Conservation (phyloP, 2,113 vertebrate genomes). For the Sander lucioperca region DNA sequence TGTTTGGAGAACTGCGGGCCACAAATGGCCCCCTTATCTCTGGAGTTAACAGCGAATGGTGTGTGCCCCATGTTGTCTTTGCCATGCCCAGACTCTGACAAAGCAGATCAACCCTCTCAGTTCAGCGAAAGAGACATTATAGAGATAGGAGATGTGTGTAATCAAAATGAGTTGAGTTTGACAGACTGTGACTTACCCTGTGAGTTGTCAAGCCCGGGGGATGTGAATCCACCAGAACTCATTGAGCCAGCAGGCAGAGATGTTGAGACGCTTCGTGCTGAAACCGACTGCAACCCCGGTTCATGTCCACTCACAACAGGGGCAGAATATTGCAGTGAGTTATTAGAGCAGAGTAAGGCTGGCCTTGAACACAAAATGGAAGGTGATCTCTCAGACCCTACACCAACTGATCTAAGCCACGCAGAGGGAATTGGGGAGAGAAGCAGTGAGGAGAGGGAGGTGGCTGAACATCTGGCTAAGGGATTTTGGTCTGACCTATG, state of each 20-base stretch:
- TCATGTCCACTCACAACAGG: conserved; percentile 74
- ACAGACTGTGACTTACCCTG: conserved; percentile 64
- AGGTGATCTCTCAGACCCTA: conserved; percentile 77
- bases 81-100: conserved; percentile 70
- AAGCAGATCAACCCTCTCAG: conserved; percentile 54
- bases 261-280: conserved; percentile 68
- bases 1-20: conserved; percentile 84
- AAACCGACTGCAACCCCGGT: conserved; percentile 42
- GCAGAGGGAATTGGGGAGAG: conserved; percentile 78
- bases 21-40: conserved; percentile 80
- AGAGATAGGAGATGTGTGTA: conserved; percentile 66
- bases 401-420: conserved; percentile 57
- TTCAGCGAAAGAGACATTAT: conserved; percentile 76
- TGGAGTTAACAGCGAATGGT: conserved; percentile 64
- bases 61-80: conserved; percentile 79
- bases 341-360: conserved; percentile 58
- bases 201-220: conserved; percentile 59
- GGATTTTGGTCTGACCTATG: conserved; percentile 94
- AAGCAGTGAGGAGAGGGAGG: conserved; percentile 94
- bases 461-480: conserved; percentile 95
- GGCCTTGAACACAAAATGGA: conserved; percentile 34
- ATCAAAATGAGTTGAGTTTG: conserved; percentile 65
- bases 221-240: conserved; percentile 53
- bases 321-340: conserved; percentile 30
- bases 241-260: conserved; percentile 45